These are phyloP conservation scores for Brachionus plicatilis DNA, from an alignment of 1,140 invertebrate genomes.

Conservation along the genomic window DNA sequence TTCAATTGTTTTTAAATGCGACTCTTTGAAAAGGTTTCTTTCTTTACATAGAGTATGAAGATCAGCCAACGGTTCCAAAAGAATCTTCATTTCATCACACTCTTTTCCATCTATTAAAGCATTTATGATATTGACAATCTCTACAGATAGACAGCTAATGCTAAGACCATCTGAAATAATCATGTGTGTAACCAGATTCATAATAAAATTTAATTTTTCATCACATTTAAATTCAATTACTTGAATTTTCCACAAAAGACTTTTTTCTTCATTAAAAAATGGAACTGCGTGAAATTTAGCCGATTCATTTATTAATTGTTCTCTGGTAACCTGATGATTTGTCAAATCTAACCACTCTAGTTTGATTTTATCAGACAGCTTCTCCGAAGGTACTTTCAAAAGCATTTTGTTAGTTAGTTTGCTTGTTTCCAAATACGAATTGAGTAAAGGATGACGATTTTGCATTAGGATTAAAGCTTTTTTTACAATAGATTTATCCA, in stretches of 20 bases:
- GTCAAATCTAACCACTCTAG: constrained; percentile 8
- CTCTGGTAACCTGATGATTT: neutral
- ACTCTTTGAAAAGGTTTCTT: neutral
- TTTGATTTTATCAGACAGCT: neutral
- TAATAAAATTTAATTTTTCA: neutral
- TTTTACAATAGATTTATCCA: too few species aligned
- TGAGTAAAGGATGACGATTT: too few species aligned
- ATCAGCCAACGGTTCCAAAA: neutral
- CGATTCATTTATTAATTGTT: neutral
- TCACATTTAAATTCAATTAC: neutral
- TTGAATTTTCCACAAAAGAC: neutral
- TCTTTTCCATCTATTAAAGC: neutral
- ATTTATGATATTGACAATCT: constrained; percentile 26
- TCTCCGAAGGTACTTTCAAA: too few species aligned
- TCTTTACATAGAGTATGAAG: neutral
- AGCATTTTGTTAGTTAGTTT: too few species aligned
- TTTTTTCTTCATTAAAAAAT: neutral
- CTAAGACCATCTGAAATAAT: constrained; percentile 27
- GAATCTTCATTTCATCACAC: constrained; percentile 12
- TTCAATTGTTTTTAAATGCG: neutral
- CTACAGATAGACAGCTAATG: neutral
- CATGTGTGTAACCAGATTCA: neutral
- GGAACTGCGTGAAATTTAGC: neutral
- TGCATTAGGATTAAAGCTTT: too few species aligned
- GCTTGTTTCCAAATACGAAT: too few species aligned